These are phyloP conservation scores for Oryctes rhinoceros DNA, from an alignment of 1,140 invertebrate genomes.

Conservation along the genomic window DNA sequence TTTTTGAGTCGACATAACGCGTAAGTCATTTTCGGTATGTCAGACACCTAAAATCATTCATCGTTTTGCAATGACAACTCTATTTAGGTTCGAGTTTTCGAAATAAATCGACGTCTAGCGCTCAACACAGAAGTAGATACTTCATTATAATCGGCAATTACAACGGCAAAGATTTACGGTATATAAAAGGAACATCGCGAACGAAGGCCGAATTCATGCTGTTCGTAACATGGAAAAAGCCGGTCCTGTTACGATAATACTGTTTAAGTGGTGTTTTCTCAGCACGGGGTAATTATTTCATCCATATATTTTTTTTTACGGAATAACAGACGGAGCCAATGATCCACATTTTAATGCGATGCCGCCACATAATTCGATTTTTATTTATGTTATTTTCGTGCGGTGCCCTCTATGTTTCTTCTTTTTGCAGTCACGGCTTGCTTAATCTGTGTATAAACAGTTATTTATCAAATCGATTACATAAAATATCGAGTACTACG, in stretches of 20 bases:
- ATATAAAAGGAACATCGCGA: constrained; percentile 13
- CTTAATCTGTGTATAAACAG: neutral
- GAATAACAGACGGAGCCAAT: neutral
- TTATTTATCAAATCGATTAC: constrained; percentile 10
- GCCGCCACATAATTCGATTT: constrained; percentile 4
- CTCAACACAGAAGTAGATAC: constrained; percentile 24
- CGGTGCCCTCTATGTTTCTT: neutral
- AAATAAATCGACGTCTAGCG: constrained; percentile 14
- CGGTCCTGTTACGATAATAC: constrained; percentile 19
- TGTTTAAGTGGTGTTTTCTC: constrained; percentile 36
- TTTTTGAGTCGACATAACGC: no score
- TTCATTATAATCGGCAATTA: constrained; percentile 32
- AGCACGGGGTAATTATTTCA: constrained; percentile 34
- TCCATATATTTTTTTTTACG: constrained; percentile 29
- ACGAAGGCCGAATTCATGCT: constrained; percentile 18
- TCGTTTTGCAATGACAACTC: constrained; percentile 32
- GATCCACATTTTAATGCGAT: constrained; percentile 17
- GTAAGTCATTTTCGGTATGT: neutral
- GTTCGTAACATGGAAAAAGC: constrained; percentile 14
- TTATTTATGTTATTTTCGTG: constrained; percentile 15
- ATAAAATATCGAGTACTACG: neutral
- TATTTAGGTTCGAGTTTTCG: constrained; percentile 4
- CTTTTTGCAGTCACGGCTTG: neutral
- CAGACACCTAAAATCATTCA: constrained; percentile 7
- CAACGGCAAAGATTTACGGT: constrained; percentile 1